Base-by-base conservation (phyloP, 2,797 vertebrate genomes). In the Chaetodon trifasciatus region DNA sequence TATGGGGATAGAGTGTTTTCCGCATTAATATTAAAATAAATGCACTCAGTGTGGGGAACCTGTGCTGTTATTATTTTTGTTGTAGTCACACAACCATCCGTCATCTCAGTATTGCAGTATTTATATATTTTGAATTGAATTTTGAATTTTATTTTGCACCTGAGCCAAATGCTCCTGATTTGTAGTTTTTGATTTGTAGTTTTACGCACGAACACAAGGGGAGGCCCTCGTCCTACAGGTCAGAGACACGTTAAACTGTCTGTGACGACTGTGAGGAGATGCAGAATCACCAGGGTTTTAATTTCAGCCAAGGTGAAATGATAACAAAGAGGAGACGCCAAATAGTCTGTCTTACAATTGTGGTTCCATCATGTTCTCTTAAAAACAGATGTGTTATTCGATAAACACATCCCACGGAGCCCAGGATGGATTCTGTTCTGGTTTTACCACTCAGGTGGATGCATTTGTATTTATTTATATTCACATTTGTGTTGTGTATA, bases 121-220 rank as follows among this genome's bases (percentile, higher is more conserved):
- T 56, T 56, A 16, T 16, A 15, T 24, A 8, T 13, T 13, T 32
- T 56, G 6, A 28, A 32, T n/a, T n/a, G n/a, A n/a, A n/a, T n/a
- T n/a, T n/a, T n/a, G n/a, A n/a, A n/a, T n/a, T n/a, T n/a, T n/a
- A n/a, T n/a, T n/a, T n/a, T n/a, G n/a, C n/a, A n/a, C n/a, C n/a
- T n/a, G n/a, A n/a, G n/a, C 23, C 67, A 56, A 47, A 19, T 2
- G 2, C 7, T 24, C 5, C 21, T 19, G 23, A 55, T 60, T 28
- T 82, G 82, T 74, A 86, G 32, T 90, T 83, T 63, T 83, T 19
- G 23, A 55, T 60, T 28, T 82, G 82, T 74, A 86, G 32, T 90
- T 83, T 63, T 83, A 42, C 56, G 6, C 47, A 60, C 35, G 15
- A 82, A 91, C 92, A 94, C 93, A 85, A 91, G 91, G 83, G 93